A percentile compares a stretch with the other conserved stretches of the same genome.
Conservation (phyloP, 2,113 vertebrate species). For the Bos javanicus region DNA sequence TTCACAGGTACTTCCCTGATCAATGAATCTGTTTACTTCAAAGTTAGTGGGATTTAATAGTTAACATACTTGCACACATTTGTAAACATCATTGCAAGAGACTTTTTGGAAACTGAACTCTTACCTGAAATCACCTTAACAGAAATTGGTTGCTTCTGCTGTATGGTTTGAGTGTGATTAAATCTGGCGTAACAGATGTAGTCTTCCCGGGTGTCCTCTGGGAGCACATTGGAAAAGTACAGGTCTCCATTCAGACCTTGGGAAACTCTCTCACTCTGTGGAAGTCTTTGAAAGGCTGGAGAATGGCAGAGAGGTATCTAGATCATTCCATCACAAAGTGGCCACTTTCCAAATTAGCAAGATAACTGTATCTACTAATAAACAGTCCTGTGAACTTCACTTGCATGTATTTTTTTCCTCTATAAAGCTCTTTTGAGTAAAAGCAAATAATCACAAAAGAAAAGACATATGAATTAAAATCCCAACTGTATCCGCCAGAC, state of each 20-base stretch:
- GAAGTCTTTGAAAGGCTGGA: constrained; percentile 94
- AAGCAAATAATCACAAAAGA: neutral
- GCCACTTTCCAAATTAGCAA: constrained; percentile 1
- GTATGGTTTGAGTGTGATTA: constrained; percentile 98
- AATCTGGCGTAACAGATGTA: constrained; percentile 99
- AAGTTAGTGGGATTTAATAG: neutral
- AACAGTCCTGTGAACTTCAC: neutral
- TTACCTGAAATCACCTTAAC: constrained; percentile 94
- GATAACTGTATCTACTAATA: neutral
- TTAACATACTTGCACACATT: neutral
- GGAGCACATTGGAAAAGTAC: constrained; percentile 95
- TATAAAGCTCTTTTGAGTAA: constrained; percentile 3
- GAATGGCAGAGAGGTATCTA: constrained; percentile 57
- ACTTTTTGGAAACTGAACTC: constrained; percentile 72
- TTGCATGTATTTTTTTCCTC: neutral
- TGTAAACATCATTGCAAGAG: neutral
- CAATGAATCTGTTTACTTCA: constrained; percentile 4
- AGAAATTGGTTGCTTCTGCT: constrained; percentile 98
- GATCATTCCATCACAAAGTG: neutral
- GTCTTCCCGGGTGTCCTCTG: constrained; percentile 92
- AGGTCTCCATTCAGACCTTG: constrained; percentile 98
- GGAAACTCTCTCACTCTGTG: constrained; percentile 93
- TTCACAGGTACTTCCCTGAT: neutral
- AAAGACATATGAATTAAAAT: neutral
- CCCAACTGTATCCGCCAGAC: neutral